Evolutionary conservation across 2,797 vertebrate species (phyloP), one percentile per base, ranked within the genome.

Genomic region (Gymnodraco acuticeps): DNA sequence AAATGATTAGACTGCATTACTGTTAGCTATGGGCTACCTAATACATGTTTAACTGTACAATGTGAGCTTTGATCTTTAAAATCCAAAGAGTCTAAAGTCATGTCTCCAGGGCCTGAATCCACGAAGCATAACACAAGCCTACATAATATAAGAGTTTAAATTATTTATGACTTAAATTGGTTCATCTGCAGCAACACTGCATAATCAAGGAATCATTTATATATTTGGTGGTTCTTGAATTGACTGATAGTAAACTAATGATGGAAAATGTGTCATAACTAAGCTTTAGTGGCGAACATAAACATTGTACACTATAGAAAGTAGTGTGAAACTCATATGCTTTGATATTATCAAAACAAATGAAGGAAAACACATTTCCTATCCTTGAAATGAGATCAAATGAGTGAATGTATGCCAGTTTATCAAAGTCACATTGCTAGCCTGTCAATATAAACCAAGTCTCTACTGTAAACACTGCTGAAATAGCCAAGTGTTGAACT

Each of bases 401-500:
- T 15, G 5, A 16, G 56, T 50, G 55, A 19, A 43, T 41, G 19
- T 11, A 6, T 16, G 23, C 5, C 45, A 52, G 13, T 50, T 27
- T 1, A 11, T n/a, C n/a, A 8, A 13, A 16, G 42, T 56, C 59
- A 62, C 31, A 62, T 51, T 13, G 38, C 43, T 2, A 17, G 16
- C 58, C 15, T 3, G 60, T 12, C 47, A 23, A 17, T 10, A 12
- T 2, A 11, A 50, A 48, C 20, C 23, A 56, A 54, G 51, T 70
- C 66, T 59, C 4, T 15, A 12, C 46, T 33, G 54, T 17, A 20
- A 1, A 23, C 43, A 70, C 33, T 78, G 42, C 10, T 52, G 47
- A 68, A 56, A 42, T 63, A 43, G 38, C 74, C 50, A 64, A 75
- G 75, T 9, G 64, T 69, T 38, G 62, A 66, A 45, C 41, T 54